Evolutionary conservation across 2,888 invertebrate species (phyloP).

Genomic region (Cecidostiba fungosa): DNA sequence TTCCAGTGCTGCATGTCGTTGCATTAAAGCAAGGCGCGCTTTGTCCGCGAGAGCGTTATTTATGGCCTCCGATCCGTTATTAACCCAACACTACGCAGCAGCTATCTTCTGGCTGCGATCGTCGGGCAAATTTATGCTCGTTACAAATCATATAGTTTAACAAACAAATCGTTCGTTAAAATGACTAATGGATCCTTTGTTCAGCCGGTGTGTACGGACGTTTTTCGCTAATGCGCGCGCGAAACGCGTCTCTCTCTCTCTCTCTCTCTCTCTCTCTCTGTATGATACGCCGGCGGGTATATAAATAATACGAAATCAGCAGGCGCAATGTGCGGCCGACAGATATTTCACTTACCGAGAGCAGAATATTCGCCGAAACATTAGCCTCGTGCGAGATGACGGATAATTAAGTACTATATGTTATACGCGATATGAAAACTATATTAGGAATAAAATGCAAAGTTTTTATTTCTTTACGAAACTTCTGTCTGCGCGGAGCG

Average conservation of each 20-base stretch:
- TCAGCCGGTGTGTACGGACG: constrained; percentile 14
- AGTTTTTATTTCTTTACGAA: no score
- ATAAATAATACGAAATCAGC: not conserved
- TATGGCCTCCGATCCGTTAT: constrained; percentile 16
- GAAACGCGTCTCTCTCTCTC: no score
- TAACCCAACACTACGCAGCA: not conserved
- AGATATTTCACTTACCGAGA: not conserved
- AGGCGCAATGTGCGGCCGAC: not conserved
- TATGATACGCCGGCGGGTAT: not conserved
- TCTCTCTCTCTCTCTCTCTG: no score
- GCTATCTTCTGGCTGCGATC: constrained; percentile 33
- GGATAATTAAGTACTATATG: no score
- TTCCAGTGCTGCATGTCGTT: not conserved
- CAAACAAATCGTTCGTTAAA: constrained; percentile 49
- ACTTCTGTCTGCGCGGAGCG: no score
- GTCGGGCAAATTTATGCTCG: constrained; percentile 47
- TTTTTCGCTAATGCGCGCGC: constrained; percentile 3
- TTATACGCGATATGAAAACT: no score
- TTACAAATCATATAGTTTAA: constrained; percentile 41
- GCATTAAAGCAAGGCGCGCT: not conserved
- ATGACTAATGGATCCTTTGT: constrained; percentile 41
- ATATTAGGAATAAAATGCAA: no score
- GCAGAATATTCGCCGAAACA: not conserved
- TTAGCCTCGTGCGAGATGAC: not conserved
- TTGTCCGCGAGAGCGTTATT: constrained; percentile 14